Conservation (phyloP, 2,797 vertebrate species). For the Sarcophilus harrisii region DNA sequence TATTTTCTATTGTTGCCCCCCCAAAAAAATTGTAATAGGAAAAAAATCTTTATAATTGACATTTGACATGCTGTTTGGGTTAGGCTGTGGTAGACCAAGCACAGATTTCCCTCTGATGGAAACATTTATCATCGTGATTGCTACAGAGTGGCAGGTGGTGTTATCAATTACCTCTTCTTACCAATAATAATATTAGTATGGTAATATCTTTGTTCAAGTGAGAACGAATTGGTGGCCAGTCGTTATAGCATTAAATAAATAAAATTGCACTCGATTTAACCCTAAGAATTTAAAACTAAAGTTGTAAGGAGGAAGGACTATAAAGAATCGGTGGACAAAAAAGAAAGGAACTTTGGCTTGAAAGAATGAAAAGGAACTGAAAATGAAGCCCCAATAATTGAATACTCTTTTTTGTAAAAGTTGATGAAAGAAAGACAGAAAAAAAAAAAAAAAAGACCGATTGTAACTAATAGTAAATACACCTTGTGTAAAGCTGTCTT, state of each 20-base stretch:
- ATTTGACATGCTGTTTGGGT: slow-evolving; percentile 87
- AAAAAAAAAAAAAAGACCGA: not conserved
- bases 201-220: slow-evolving; percentile 86
- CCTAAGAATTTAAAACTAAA: slow-evolving; percentile 76
- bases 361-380: slow-evolving; percentile 43
- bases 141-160: slow-evolving; percentile 88
- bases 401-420: slow-evolving; percentile 58
- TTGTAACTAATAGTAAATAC: slow-evolving; percentile 31
- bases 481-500: slow-evolving; percentile 22
- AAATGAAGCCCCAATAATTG: slow-evolving; percentile 70
- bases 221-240: slow-evolving; percentile 83
- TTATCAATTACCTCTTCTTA: slow-evolving; percentile 89
- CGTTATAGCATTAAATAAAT: slow-evolving; percentile 74
- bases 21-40: slow-evolving; percentile 75
- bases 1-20: slow-evolving; percentile 40
- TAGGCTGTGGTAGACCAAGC: slow-evolving; percentile 85
- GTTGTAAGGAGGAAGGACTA: slow-evolving; percentile 54
- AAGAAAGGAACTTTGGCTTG: slow-evolving; percentile 63
- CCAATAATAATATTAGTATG: slow-evolving; percentile 90
- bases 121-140: slow-evolving; percentile 90
- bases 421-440: slow-evolving; percentile 52
- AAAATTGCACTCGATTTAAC: slow-evolving; percentile 73
- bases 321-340: not conserved
- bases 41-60: slow-evolving; percentile 88
- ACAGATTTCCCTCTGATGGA: slow-evolving; percentile 87